Evolutionary conservation across 2,888 invertebrate genomes (phyloP).

Genomic region (Erpobdella octoculata): DNA sequence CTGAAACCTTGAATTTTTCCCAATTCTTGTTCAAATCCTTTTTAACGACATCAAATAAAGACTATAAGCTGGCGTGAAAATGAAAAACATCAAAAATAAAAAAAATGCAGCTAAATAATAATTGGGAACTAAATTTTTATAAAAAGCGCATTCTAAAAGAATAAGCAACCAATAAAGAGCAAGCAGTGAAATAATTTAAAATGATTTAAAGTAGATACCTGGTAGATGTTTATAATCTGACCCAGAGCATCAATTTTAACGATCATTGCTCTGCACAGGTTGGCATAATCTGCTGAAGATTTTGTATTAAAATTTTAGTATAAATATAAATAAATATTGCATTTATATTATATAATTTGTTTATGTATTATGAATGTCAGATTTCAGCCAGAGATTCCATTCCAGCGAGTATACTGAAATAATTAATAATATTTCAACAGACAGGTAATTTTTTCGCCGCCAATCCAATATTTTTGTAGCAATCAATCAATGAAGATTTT

Average conservation of each 20-base stretch:
- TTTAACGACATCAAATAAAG: neutral
- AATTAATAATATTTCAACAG: too few species aligned
- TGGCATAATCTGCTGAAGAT: neutral
- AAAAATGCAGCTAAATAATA: neutral
- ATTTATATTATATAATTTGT: too few species aligned
- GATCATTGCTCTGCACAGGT: conserved; percentile 16
- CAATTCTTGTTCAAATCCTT: conserved; percentile 50
- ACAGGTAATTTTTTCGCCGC: too few species aligned
- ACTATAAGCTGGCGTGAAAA: neutral
- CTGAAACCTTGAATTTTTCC: conserved; percentile 47
- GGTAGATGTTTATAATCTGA: conserved; percentile 31
- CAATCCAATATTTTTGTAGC: too few species aligned
- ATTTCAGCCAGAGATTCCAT: too few species aligned
- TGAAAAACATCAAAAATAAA: neutral
- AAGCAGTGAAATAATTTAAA: conserved; percentile 3
- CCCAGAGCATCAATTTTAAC: conserved; percentile 25
- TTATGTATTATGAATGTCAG: too few species aligned
- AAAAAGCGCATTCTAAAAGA: too few species aligned
- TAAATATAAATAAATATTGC: too few species aligned
- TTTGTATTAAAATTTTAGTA: neutral
- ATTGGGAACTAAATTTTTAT: too few species aligned
- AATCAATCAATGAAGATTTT: too few species aligned
- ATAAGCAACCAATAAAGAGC: too few species aligned
- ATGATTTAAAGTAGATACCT: conserved; percentile 10
- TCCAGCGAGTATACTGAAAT: too few species aligned